Percentiles rank a stretch among this genome's conserved stretches.
These are phyloP conservation scores for Craterocephalus amniculus DNA, from an alignment of 2,797 vertebrate genomes.

Conservation along the genomic window DNA sequence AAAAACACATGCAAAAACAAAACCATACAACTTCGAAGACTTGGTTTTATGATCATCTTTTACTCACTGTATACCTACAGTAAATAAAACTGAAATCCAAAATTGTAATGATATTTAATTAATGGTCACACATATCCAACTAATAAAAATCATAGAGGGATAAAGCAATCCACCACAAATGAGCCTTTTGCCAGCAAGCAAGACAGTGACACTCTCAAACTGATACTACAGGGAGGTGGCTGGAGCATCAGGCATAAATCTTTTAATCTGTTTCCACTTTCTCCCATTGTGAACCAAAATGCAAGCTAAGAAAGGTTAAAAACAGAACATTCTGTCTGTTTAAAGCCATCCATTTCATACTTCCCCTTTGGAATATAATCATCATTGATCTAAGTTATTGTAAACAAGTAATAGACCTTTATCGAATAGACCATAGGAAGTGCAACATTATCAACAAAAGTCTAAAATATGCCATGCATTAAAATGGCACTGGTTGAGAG, in stretches of 20 bases:
- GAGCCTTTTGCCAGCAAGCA: slow-evolving; percentile 21
- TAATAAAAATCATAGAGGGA: slow-evolving; percentile 44
- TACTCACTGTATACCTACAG: slow-evolving; percentile 13
- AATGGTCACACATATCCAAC: slow-evolving; percentile 45
- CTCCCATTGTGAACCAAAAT: too few relatives aligned
- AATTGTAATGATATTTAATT: slow-evolving; percentile 27
- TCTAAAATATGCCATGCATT: background rate
- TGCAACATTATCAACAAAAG: slow-evolving; percentile 13
- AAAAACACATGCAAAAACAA: slow-evolving; percentile 16
- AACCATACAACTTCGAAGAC: slow-evolving; percentile 12
- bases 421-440: too few relatives aligned
- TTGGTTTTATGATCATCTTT: slow-evolving; percentile 1
- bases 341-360: too few relatives aligned
- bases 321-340: too few relatives aligned
- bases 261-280: too few relatives aligned
- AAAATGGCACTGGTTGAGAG: slow-evolving; percentile 1
- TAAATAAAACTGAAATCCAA: slow-evolving; percentile 5
- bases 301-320: too few relatives aligned
- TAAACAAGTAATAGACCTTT: too few relatives aligned
- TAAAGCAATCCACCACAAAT: slow-evolving; percentile 36
- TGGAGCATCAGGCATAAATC: too few relatives aligned
- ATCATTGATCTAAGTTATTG: too few relatives aligned
- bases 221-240: slow-evolving; percentile 17
- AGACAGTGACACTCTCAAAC: slow-evolving; percentile 10
- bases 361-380: too few relatives aligned